Percentiles rank a stretch among this genome's conserved stretches.
Conservation (phyloP, 2,888 invertebrate genomes). For the Tinea semifulvella region DNA sequence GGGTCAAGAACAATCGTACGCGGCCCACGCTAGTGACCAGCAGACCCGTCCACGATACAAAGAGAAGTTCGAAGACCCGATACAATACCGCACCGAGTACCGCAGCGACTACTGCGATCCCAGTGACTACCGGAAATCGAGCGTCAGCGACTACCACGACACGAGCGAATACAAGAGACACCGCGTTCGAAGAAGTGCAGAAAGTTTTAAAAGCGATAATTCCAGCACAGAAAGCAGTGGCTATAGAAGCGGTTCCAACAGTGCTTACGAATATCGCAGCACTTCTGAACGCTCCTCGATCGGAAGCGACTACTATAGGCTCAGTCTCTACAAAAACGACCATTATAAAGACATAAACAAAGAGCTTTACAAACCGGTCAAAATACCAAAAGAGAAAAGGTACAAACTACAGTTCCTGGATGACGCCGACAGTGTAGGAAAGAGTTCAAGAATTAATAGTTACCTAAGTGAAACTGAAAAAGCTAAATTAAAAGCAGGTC, state of each 20-base stretch:
- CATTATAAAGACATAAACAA: constrained; percentile 58
- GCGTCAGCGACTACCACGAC: constrained; percentile 10
- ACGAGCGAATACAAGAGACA: constrained; percentile 38
- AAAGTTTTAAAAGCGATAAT: constrained; percentile 55
- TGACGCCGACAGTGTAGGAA: constrained; percentile 36
- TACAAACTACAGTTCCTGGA: constrained; percentile 52
- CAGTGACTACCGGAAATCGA: background rate
- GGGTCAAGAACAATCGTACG: constrained; percentile 59
- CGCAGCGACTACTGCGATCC: constrained; percentile 29
- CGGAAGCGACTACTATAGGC: constrained; percentile 50
- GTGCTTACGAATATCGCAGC: constrained; percentile 45
- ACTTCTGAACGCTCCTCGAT: constrained; percentile 40
- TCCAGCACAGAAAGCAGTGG: constrained; percentile 58
- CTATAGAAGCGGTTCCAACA: constrained; percentile 50
- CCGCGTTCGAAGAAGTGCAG: constrained; percentile 43
- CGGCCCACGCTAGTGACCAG: constrained; percentile 40
- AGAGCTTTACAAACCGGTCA: constrained; percentile 59
- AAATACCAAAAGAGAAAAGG: constrained; percentile 56
- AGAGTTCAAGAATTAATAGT: constrained; percentile 41
- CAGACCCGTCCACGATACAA: constrained; percentile 37
- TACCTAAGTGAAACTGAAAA: constrained; percentile 51
- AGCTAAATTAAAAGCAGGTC: constrained; percentile 45
- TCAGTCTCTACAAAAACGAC: constrained; percentile 60
- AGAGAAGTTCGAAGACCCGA: constrained; percentile 41
- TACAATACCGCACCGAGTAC: constrained; percentile 31